These are phyloP conservation scores for Echiichthys vipera DNA, from an alignment of 2,797 vertebrate species.

Conservation along the genomic window DNA sequence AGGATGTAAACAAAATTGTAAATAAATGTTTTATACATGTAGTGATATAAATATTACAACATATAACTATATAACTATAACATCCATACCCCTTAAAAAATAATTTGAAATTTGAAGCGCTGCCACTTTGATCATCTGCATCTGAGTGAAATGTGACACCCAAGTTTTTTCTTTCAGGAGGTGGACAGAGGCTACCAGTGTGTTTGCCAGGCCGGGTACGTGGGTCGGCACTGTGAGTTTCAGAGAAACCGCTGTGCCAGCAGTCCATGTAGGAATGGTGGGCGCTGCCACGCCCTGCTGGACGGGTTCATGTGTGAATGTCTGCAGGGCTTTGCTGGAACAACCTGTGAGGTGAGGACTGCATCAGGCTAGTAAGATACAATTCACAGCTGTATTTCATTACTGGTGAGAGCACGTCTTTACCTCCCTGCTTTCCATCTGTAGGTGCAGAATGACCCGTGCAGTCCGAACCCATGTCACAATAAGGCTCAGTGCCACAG, in stretches of 20 bases:
- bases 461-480: conserved; percentile 91
- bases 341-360: conserved; percentile 90
- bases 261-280: conserved; percentile 87
- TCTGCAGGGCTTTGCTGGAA: conserved; percentile 85
- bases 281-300: conserved; percentile 84
- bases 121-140: neutral
- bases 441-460: conserved; percentile 89
- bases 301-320: conserved; percentile 90
- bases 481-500: conserved; percentile 90
- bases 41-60: no score
- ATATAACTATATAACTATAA: no score
- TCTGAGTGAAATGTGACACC: neutral
- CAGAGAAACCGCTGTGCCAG: conserved; percentile 87
- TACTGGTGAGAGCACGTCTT: neutral
- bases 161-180: conserved; percentile 75
- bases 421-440: neutral
- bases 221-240: conserved; percentile 91
- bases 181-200: conserved; percentile 88
- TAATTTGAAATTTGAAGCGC: neutral
- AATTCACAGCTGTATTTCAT: neutral
- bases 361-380: neutral
- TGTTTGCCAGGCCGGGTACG: conserved; percentile 87
- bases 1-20: neutral
- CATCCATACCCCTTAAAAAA: no score
- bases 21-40: neutral